Base-by-base conservation (phyloP, 2,888 invertebrate genomes). In the Brachylomia viminalis region DNA sequence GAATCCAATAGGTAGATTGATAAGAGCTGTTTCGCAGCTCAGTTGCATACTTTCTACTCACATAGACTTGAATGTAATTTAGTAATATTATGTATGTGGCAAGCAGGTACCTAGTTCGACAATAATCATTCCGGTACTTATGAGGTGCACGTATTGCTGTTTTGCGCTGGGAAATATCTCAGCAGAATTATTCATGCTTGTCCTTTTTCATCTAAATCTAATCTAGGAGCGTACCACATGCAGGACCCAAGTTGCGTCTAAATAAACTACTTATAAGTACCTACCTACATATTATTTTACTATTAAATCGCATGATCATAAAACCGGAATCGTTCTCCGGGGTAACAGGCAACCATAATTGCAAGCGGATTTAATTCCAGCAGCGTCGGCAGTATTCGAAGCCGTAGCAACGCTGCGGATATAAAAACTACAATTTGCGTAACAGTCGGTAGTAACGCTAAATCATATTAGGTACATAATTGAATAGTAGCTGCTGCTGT, bases 331-430 rank as follows among this genome's bases (percentile, higher is more conserved):
- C 62, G 52, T 64, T 61, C 64, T 38, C 30, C 27, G 62, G 62
- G 68, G 70, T 86, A 83, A 79, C 52, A 83, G 83, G 79, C 56
- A 17, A 77, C 73, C 71, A 83, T 86, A 83, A 82, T 83, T 82
- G 85, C 83, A 86, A 83, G 79, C 69, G 83, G 83, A 83, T 83
- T 83, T 83, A 68, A 65, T 83, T 86, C 73, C 42, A 61, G 86
- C 67, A 33, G 20, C 38, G 70, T 86, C 73, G 52, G 68, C 83
- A 78, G 69, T 77, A 64, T 68, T 64, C 27, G 83, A 83, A 83
- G 73, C 83, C 83, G 13, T 79, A 79, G 70, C 45, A 64, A 71
- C 47, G 73, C 73, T 71, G 58, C 58, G 79, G 73, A 68, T 71
- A 71, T 67, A 74, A 71, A 69, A 83, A 86, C 86, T 78, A 83